These are phyloP conservation scores for Leptinotarsa tumamoca DNA, from an alignment of 2,888 invertebrate species.

Conservation along the genomic window DNA sequence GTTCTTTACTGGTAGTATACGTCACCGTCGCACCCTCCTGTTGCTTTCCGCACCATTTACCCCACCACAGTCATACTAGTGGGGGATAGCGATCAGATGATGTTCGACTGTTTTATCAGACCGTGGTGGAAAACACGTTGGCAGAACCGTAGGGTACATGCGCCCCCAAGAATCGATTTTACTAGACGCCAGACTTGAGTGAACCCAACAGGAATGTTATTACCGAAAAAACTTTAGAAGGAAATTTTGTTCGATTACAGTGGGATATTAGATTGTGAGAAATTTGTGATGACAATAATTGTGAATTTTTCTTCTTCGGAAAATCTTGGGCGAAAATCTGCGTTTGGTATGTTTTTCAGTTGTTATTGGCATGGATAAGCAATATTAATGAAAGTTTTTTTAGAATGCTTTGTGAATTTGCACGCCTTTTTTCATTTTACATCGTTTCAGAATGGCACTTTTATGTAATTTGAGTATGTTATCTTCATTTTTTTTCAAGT, in stretches of 20 bases:
- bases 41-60: conserved; percentile 48
- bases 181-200: conserved; percentile 59
- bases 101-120: conserved; percentile 47
- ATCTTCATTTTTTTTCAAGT: neutral
- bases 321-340: neutral
- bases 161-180: conserved; percentile 66
- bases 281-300: conserved; percentile 35
- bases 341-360: conserved; percentile 31
- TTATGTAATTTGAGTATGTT: neutral
- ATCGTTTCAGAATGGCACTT: neutral
- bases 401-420: neutral
- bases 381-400: neutral
- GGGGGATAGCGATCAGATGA: conserved; percentile 54
- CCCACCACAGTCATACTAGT: conserved; percentile 35
- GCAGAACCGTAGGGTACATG: conserved; percentile 60
- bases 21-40: conserved; percentile 51
- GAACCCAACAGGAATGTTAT: conserved; percentile 60
- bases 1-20: conserved; percentile 21
- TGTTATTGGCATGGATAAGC: conserved; percentile 13
- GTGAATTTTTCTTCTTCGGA: neutral
- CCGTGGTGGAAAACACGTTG: conserved; percentile 55
- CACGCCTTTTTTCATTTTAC: neutral
- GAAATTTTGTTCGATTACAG: conserved; percentile 16
- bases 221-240: conserved; percentile 41
- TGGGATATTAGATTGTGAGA: conserved; percentile 24